Evolutionary conservation across 53 echinoderm and acorn worm genomes (phyloP), one percentile per base, ranked within the genome.

Genomic region (Arbacia lixula): DNA sequence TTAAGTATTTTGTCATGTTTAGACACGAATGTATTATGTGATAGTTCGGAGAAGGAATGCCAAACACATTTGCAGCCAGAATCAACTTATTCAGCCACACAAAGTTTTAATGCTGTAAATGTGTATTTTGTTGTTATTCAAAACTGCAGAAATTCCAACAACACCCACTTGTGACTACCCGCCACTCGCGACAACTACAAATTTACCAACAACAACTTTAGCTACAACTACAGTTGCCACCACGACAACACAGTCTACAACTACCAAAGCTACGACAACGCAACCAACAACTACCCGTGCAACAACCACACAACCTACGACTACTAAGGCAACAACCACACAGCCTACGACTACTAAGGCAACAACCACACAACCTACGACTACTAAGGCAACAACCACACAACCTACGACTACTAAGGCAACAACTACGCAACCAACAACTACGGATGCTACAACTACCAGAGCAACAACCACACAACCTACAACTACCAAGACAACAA

Each of bases 401-500:
- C 2, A 19, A 51, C 16, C n/a, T 6, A 64, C 64, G 9, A 64
- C 64, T 26, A 64, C 64, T 30, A 9, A 29, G 19, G 12, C 56
- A 46, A 19, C 76, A 2, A n/a, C 76, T 25, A 31, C 35, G 6
- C 19, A 5, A 22, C 22, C 55, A 20, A 58, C 78, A 27, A 78
- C 78, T 5, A 76, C 58, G 19, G 25, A 72, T 19, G 29, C 57
- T 2, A n/a, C 73, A 16, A 73, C 73, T 22, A 76, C 76, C 5
- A n/a, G 21, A 36, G n/a, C 4, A 6, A 22, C 22, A 2, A 22
- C 40, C 1, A 76, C 76, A 6, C 54, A 55, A 2, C 19, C 55
- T 56, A 21, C 12, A 16, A 17, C 74, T 52, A 28, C 74, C 32
- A 74, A 52, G 16, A 74, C 6, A 51, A n/a, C 51, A 40, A 16